phyloP scores from a whole-genome alignment of 2,797 vertebrate species.

The Erithacus rubecula region DNA sequence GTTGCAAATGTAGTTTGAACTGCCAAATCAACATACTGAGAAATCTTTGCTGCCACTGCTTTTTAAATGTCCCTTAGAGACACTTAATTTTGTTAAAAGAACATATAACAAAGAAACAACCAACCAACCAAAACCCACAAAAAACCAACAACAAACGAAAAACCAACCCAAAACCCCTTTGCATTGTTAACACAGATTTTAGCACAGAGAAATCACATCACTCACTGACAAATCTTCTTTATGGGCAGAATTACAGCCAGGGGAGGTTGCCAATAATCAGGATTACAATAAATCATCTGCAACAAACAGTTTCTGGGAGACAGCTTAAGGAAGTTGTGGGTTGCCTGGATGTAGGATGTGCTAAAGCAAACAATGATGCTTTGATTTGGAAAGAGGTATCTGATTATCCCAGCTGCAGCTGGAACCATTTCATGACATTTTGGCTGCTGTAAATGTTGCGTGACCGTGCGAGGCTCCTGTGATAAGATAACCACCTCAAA shows the following conservation, averaged over 20 bases:
- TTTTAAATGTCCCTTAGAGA: neutral
- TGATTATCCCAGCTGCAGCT: slow-evolving; percentile 36
- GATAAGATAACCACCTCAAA: neutral
- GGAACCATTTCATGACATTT: slow-evolving; percentile 12
- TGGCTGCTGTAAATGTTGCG: slow-evolving; percentile 73
- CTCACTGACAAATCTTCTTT: neutral
- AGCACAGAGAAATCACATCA: neutral
- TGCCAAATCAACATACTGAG: neutral
- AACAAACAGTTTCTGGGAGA: neutral
- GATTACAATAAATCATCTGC: slow-evolving; percentile 7
- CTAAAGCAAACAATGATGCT: slow-evolving; percentile 44
- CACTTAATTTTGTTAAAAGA: neutral
- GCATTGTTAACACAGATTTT: neutral
- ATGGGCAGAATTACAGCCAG: neutral
- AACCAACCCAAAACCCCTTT: neutral
- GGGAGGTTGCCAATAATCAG: neutral
- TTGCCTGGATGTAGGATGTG: neutral
- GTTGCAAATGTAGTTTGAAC: neutral
- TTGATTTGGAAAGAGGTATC: slow-evolving; percentile 27
- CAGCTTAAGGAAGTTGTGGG: neutral
- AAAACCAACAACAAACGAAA: neutral
- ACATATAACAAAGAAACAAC: neutral
- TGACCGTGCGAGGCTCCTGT: slow-evolving; percentile 56
- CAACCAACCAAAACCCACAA: neutral
- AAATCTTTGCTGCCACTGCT: neutral